Evolutionary conservation across 2,888 invertebrate species (phyloP).

Genomic region (Lymantria dispar): DNA sequence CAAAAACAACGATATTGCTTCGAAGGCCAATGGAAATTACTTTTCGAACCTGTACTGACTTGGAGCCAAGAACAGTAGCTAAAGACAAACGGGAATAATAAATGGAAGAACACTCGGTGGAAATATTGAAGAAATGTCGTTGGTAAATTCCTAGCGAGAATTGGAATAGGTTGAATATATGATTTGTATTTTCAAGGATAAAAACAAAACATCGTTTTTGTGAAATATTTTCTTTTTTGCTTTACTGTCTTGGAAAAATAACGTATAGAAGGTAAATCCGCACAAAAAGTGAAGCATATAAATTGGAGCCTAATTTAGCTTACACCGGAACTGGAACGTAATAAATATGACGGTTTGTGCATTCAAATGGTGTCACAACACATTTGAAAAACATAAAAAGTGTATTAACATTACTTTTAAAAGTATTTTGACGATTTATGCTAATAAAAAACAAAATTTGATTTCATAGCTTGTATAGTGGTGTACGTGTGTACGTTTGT

Average conservation of each 20-base stretch:
- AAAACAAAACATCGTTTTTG: conserved; percentile 10
- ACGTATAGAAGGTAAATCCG: too few relatives aligned
- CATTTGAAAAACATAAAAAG: too few relatives aligned
- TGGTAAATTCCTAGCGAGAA: conserved; percentile 33
- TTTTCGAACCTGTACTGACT: conserved; percentile 36
- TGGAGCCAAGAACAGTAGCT: conserved; percentile 30
- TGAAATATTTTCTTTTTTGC: conserved; percentile 17
- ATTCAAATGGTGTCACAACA: too few relatives aligned
- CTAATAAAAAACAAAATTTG: too few relatives aligned
- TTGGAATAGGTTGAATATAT: conserved; percentile 26
- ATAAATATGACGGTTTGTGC: too few relatives aligned
- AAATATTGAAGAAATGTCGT: conserved; percentile 33
- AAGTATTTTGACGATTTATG: too few relatives aligned
- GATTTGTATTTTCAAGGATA: conserved; percentile 18
- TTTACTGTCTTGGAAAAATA: conserved; percentile 2
- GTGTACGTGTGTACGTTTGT: too few relatives aligned
- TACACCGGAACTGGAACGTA: too few relatives aligned
- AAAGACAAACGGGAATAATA: conserved; percentile 48
- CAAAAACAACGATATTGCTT: conserved; percentile 42
- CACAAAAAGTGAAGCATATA: too few relatives aligned
- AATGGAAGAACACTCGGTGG: conserved; percentile 33
- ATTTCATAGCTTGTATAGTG: too few relatives aligned
- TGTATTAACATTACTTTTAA: too few relatives aligned
- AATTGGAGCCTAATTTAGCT: too few relatives aligned
- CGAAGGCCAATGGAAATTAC: conserved; percentile 46